A percentile compares a stretch with the other conserved stretches of the same genome.
Conservation (phyloP, 2,113 vertebrate species). For the Zosterops japonicus region DNA sequence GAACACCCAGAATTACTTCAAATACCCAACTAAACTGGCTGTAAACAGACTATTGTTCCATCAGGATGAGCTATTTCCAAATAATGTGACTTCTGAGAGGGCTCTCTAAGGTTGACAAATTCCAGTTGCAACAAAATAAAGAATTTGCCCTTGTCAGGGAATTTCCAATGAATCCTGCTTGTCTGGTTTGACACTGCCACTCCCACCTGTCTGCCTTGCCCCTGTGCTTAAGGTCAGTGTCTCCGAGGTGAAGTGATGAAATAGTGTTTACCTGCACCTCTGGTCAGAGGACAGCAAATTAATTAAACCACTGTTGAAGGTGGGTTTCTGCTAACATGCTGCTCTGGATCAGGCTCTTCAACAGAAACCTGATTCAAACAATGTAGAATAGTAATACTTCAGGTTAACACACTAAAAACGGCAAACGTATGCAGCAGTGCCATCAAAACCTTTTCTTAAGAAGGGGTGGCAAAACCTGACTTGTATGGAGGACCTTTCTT, state of each 20-base stretch:
- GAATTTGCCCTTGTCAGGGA: constrained; percentile 13
- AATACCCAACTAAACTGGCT: background rate
- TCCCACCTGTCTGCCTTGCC: constrained; percentile 27
- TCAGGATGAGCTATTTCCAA: background rate
- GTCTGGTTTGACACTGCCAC: constrained; percentile 22
- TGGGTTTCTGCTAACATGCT: background rate
- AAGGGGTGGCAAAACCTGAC: background rate
- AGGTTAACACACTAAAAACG: background rate
- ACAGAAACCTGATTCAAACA: background rate
- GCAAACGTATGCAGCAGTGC: background rate
- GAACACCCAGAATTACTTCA: background rate
- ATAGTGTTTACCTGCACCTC: background rate
- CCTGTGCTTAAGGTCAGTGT: background rate
- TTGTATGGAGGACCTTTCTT: background rate
- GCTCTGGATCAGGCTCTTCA: background rate
- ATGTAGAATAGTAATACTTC: background rate
- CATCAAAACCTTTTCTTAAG: background rate
- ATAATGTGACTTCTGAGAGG: background rate
- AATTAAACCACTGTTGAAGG: background rate
- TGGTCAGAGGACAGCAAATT: background rate
- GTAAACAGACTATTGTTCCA: background rate
- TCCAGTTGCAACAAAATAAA: background rate
- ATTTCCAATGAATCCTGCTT: constrained; percentile 22
- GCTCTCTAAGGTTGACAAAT: background rate
- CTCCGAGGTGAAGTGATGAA: background rate